Conservation (phyloP, 2,113 vertebrate species). For the Crotophaga sulcirostris region DNA sequence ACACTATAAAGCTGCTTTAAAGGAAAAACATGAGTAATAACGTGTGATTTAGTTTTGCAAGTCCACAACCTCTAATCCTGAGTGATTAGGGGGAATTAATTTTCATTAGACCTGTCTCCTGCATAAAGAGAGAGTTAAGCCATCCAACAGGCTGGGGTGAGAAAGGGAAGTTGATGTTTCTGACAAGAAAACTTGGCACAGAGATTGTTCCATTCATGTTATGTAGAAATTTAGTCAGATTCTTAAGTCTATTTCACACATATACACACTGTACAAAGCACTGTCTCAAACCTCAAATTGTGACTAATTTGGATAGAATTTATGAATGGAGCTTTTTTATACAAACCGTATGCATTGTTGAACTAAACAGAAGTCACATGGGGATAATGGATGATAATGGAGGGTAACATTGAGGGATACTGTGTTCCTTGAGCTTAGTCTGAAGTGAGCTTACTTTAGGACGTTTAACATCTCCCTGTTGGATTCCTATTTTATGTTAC, state of each 20-base stretch:
- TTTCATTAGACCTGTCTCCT: not conserved
- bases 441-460: not conserved
- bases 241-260: not conserved
- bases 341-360: not conserved
- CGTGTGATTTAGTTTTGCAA: not conserved
- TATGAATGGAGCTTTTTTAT: not conserved
- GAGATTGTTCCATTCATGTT: not conserved
- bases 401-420: not conserved
- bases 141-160: not conserved
- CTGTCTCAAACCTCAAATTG: not conserved
- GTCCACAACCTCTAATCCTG: not conserved
- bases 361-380: not conserved
- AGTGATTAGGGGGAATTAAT: not conserved
- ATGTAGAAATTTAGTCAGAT: not conserved
- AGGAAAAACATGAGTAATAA: not conserved
- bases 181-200: not conserved
- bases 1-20: not conserved
- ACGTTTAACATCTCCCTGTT: not conserved
- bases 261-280: not conserved
- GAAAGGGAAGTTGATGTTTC: not conserved
- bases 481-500: not conserved
- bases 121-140: not conserved
- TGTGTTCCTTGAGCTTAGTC: not conserved
- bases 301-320: not conserved
- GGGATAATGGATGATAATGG: not conserved